These are phyloP conservation scores for Pygoscelis adeliae DNA, from an alignment of 2,113 vertebrate species.

Conservation along the genomic window DNA sequence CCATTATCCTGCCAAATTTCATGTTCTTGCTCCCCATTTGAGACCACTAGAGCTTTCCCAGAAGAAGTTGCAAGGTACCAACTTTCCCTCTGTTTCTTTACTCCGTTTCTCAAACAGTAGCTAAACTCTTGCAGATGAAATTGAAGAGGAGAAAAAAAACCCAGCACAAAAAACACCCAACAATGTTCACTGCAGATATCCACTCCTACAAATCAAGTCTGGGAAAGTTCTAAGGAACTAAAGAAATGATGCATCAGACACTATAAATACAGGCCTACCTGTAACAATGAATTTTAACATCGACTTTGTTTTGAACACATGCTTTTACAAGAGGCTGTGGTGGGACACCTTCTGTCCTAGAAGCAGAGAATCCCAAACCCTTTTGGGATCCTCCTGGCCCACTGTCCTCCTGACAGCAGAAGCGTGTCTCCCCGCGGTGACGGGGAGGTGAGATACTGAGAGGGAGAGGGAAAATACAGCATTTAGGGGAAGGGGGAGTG, in stretches of 20 bases:
- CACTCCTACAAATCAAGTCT: neutral
- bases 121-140: neutral
- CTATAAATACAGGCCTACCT: neutral
- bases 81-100: neutral
- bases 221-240: neutral
- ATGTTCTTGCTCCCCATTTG: neutral
- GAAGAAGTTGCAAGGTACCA: neutral
- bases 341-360: too few species aligned
- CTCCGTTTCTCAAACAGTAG: neutral
- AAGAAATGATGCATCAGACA: neutral
- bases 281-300: neutral
- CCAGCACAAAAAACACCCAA: too few species aligned
- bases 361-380: neutral
- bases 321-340: neutral
- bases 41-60: neutral
- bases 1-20: neutral
- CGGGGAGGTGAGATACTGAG: neutral
- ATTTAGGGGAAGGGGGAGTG: neutral
- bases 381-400: neutral
- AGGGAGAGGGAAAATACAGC: neutral
- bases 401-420: neutral
- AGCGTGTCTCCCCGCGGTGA: neutral
- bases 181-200: neutral
- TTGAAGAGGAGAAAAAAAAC: neutral
- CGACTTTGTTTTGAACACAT: neutral